Percentiles rank a stretch among this genome's conserved stretches.
Conservation (phyloP, 2,797 vertebrate genomes). For the Nannoperca obscura region DNA sequence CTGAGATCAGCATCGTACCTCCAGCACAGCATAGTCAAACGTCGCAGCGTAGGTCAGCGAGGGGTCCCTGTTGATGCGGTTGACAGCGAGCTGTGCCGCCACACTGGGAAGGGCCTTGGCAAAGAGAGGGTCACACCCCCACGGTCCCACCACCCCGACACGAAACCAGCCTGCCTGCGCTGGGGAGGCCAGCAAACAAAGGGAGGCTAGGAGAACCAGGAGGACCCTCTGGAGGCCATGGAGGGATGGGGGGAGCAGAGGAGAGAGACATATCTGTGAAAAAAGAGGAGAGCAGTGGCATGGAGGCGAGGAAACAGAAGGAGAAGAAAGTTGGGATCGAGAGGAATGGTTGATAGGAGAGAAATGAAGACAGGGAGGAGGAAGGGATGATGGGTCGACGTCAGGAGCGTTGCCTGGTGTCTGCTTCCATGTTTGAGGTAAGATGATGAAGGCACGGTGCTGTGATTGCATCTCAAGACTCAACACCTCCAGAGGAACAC, state of each 20-base stretch:
- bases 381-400: constrained; percentile 13
- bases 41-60: constrained; percentile 79
- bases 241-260: constrained; percentile 4
- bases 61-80: constrained; percentile 87
- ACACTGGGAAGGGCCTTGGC: constrained; percentile 89
- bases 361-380: background rate
- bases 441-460: constrained; percentile 66
- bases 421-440: constrained; percentile 64
- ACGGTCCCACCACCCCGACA: constrained; percentile 91
- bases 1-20: constrained; percentile 52
- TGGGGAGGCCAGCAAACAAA: constrained; percentile 57
- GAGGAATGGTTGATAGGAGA: background rate
- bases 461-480: constrained; percentile 78
- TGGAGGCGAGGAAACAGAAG: background rate
- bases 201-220: constrained; percentile 55
- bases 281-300: background rate
- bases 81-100: constrained; percentile 88
- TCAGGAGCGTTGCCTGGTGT: constrained; percentile 59
- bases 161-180: constrained; percentile 78
- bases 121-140: constrained; percentile 91
- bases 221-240: constrained; percentile 59
- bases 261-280: background rate
- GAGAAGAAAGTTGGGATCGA: background rate
- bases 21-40: constrained; percentile 87
- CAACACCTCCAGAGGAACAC: constrained; percentile 15